Evolutionary conservation across 1,140 invertebrate genomes (phyloP), one percentile per base, ranked within the genome.

Genomic region (Eriosoma lanigerum): DNA sequence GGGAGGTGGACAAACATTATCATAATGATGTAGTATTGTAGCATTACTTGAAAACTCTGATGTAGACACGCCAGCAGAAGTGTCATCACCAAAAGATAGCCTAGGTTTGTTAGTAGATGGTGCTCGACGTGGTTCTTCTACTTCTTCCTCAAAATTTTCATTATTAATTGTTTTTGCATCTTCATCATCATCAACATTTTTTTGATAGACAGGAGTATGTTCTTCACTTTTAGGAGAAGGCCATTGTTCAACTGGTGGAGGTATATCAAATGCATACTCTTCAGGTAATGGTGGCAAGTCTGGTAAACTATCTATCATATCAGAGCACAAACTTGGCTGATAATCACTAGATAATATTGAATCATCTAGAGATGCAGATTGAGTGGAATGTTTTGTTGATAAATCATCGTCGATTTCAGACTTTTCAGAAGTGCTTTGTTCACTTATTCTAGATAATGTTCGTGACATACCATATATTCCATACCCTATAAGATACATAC

Each of bases 381-480:
- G 88, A 6, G 90, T 91, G 48, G 91, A 93, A 1, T 91, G 92
- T 86, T 94, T 94, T 44, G 93, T 93, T 0, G 93, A 93, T 64
- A 85, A 83, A 86, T 94, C 93, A 84, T 94, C 93, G 82, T 94
- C 90, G 82, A 93, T 90, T 84, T 91, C 92, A 3, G 90, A 88
- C 84, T 89, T 88, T 70, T 91, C 92, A 19, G 93, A 93, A 12
- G 93, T 95, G 81, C 93, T 94, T 29, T 93, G 87, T 86, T 96
- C 94, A 4, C 93, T 94, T 84, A 96, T 96, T 73, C 93, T 87
- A 1, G 93, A 95, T 24, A 95, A 87, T 0, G 94, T 95, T 50
- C 94, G 85, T 0, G 89, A 88, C 75, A 92, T 86, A 32, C 90
- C 90, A 87, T 94, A 91, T 24, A 90, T 90, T 73, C 89, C 88